A percentile compares a stretch with the other conserved stretches of the same genome.
These are phyloP conservation scores for Sarcophaga peregrina DNA, from an alignment of 1,140 invertebrate species.

Conservation along the genomic window DNA sequence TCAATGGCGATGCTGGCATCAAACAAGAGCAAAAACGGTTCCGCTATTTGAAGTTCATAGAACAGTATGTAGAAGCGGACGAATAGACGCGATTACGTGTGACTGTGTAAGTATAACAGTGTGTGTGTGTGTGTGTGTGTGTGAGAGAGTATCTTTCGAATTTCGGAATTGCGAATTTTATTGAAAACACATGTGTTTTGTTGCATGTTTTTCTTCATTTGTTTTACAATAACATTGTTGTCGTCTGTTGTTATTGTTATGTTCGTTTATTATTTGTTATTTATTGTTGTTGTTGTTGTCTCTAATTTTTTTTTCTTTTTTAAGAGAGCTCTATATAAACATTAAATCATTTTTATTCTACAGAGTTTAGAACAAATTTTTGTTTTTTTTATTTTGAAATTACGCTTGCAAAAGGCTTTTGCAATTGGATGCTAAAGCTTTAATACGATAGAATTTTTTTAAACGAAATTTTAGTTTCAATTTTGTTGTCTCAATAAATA, in stretches of 20 bases:
- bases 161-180: conserved; percentile 33
- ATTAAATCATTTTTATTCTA: conserved; percentile 9
- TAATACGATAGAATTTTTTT: conserved; percentile 16
- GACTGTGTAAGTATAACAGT: too few species aligned
- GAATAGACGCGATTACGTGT: too few species aligned
- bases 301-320: background rate
- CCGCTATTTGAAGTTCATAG: conserved; percentile 42
- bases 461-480: conserved; percentile 23
- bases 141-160: background rate
- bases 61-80: conserved; percentile 4
- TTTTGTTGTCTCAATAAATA: conserved; percentile 31
- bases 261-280: background rate
- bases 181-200: too few species aligned
- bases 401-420: conserved; percentile 34
- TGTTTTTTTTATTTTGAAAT: background rate
- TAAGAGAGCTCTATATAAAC: background rate
- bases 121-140: too few species aligned
- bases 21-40: conserved; percentile 27
- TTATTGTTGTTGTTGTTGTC: background rate
- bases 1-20: background rate
- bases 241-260: background rate
- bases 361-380: background rate
- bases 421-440: conserved; percentile 25
- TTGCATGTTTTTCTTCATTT: too few species aligned
- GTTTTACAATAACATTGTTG: background rate